Evolutionary conservation across 2,888 invertebrate genomes (phyloP).

Genomic region (Laspeyria flexula): DNA sequence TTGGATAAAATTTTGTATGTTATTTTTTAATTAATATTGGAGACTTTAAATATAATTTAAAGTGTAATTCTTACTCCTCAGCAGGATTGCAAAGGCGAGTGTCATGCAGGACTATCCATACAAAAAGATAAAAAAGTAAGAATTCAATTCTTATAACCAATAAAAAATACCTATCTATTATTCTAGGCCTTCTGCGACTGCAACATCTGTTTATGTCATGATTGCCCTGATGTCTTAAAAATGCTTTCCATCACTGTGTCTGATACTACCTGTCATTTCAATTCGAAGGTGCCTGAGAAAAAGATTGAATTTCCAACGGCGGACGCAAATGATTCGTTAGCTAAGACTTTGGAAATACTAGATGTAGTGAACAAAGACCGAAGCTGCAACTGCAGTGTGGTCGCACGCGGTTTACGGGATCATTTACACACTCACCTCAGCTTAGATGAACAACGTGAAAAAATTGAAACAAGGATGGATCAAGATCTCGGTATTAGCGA

Average conservation of each 20-base stretch:
- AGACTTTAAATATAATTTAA: too few species aligned
- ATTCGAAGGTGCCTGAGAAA: slow-evolving; percentile 2
- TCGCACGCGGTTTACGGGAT: slow-evolving; percentile 54
- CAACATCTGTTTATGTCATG: slow-evolving; percentile 42
- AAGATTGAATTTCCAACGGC: background rate
- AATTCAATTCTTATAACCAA: too few species aligned
- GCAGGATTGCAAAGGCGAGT: too few species aligned
- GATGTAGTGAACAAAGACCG: slow-evolving; percentile 41
- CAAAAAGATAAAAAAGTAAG: too few species aligned
- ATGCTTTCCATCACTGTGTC: slow-evolving; percentile 48
- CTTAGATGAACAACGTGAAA: slow-evolving; percentile 24
- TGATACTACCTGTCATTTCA: slow-evolving; percentile 45
- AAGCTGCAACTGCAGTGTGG: slow-evolving; percentile 56
- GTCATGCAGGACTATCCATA: too few species aligned
- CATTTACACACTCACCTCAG: slow-evolving; percentile 53
- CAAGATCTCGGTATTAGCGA: background rate
- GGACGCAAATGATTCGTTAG: background rate
- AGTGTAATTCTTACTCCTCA: too few species aligned
- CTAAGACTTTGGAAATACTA: slow-evolving; percentile 33
- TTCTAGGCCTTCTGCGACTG: slow-evolving; percentile 65
- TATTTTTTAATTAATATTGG: too few species aligned
- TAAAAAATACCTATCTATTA: too few species aligned
- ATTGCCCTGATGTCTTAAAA: slow-evolving; percentile 57
- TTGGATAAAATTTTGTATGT: too few species aligned
- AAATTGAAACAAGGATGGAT: background rate